Evolutionary conservation across 2,113 vertebrate genomes (phyloP).

Genomic region (Abramis brama): DNA sequence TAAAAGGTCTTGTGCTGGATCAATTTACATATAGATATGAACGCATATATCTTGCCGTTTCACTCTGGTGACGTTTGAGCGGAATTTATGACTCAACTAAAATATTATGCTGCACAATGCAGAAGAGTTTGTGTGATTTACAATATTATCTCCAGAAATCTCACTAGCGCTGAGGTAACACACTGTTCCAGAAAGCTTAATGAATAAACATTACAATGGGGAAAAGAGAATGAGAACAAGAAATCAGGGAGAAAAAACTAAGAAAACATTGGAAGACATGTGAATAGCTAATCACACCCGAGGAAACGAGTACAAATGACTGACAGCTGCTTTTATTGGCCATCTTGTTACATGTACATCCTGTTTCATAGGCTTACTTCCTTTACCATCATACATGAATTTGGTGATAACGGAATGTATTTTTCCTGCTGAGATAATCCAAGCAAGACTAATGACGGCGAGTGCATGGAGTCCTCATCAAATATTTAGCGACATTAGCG

Average conservation of each 20-base stretch:
- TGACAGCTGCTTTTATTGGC: slow-evolving; percentile 19
- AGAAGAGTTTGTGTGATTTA: slow-evolving; percentile 33
- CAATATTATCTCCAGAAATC: not conserved
- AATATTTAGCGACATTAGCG: slow-evolving; percentile 56
- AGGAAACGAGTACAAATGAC: not conserved
- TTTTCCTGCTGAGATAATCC: slow-evolving; percentile 60
- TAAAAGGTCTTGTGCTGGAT: not conserved
- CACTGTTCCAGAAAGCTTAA: slow-evolving; percentile 14
- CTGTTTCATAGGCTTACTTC: not conserved
- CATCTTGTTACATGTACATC: not conserved
- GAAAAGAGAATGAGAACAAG: not conserved
- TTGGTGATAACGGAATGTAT: slow-evolving; percentile 18
- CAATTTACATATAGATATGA: not conserved
- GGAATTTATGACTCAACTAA: not conserved
- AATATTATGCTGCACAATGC: not conserved
- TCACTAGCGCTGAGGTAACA: not conserved
- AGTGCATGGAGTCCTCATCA: slow-evolving; percentile 56
- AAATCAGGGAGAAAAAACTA: not conserved
- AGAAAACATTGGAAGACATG: not conserved
- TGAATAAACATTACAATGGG: slow-evolving; percentile 35
- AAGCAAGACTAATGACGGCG: slow-evolving; percentile 63
- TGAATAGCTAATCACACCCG: not conserved
- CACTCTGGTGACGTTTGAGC: not conserved
- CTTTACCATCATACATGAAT: not conserved
- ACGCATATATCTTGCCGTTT: not conserved